phyloP scores from a whole-genome alignment of 2,888 invertebrate genomes.

The Trichogramma evanescens region DNA sequence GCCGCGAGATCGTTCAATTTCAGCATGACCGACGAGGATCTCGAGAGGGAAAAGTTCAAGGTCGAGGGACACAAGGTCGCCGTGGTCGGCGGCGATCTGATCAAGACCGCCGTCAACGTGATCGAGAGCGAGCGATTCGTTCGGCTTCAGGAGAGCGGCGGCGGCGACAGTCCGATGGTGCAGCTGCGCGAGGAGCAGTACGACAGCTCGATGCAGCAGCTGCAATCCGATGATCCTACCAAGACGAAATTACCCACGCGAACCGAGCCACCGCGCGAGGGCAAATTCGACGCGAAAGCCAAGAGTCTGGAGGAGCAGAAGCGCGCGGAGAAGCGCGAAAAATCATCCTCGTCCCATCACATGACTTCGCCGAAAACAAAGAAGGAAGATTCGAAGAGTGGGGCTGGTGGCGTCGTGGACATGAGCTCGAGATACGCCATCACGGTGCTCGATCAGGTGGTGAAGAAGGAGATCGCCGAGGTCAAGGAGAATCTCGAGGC shows the following conservation, averaged over 20 bases:
- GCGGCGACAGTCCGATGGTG: slow-evolving; percentile 5
- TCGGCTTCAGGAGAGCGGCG: slow-evolving; percentile 5
- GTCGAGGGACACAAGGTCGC: neutral
- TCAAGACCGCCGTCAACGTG: slow-evolving; percentile 18
- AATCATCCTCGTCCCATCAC: slow-evolving; percentile 21
- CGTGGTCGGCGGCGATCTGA: neutral
- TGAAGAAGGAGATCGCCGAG: slow-evolving; percentile 66
- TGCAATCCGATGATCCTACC: neutral
- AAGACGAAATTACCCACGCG: slow-evolving; percentile 11
- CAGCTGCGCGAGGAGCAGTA: slow-evolving; percentile 15
- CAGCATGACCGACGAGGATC: slow-evolving; percentile 12
- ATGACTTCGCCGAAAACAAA: slow-evolving; percentile 27
- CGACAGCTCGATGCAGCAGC: neutral
- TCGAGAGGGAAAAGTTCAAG: slow-evolving; percentile 20
- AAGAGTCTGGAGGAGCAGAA: slow-evolving; percentile 36
- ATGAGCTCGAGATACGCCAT: slow-evolving; percentile 41
- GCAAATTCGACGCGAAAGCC: slow-evolving; percentile 10
- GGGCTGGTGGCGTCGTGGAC: slow-evolving; percentile 29
- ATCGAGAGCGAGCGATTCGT: slow-evolving; percentile 15
- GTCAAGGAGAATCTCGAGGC: slow-evolving; percentile 65
- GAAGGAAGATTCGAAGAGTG: slow-evolving; percentile 37
- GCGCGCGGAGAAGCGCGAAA: slow-evolving; percentile 34
- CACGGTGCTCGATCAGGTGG: slow-evolving; percentile 48
- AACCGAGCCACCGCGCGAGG: neutral
- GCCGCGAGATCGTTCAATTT: slow-evolving; percentile 18